Conservation (phyloP, 2,888 invertebrate species). For the Drosophila rellima region DNA sequence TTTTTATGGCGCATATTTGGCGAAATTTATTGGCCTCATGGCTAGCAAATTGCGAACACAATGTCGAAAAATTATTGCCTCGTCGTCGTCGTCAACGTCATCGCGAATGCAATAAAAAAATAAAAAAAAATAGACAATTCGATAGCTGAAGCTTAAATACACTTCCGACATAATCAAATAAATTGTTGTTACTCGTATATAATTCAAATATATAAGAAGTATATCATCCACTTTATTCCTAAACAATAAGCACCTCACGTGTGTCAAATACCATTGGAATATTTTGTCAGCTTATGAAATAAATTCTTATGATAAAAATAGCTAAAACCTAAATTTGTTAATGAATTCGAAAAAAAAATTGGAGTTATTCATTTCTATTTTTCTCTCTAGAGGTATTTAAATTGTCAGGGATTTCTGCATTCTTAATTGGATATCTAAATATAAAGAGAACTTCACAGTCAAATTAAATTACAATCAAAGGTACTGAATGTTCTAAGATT, state of each 20-base stretch:
- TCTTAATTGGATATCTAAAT: not conserved
- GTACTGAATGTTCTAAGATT: too few relatives aligned
- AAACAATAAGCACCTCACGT: too few relatives aligned
- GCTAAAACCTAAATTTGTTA: too few relatives aligned
- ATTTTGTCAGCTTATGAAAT: not conserved
- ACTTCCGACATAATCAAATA: not conserved
- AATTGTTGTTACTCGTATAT: too few relatives aligned
- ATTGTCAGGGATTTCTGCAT: too few relatives aligned
- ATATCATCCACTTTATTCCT: not conserved
- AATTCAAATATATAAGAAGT: not conserved
- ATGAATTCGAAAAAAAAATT: not conserved
- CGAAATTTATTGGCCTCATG: constrained; percentile 70
- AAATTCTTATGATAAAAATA: not conserved
- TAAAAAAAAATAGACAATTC: not conserved
- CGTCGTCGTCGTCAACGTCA: constrained; percentile 34
- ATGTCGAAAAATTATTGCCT: constrained; percentile 69
- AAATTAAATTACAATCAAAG: too few relatives aligned
- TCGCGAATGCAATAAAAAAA: constrained; percentile 62
- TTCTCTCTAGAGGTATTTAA: not conserved
- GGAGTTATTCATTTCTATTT: too few relatives aligned
- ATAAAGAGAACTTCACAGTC: not conserved
- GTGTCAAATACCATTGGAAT: not conserved
- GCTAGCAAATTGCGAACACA: constrained; percentile 78
- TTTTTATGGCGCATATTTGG: constrained; percentile 70
- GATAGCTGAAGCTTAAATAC: constrained; percentile 12